Base-by-base conservation (phyloP, 2,797 vertebrate species). In the Pogoniulus pusillus region DNA sequence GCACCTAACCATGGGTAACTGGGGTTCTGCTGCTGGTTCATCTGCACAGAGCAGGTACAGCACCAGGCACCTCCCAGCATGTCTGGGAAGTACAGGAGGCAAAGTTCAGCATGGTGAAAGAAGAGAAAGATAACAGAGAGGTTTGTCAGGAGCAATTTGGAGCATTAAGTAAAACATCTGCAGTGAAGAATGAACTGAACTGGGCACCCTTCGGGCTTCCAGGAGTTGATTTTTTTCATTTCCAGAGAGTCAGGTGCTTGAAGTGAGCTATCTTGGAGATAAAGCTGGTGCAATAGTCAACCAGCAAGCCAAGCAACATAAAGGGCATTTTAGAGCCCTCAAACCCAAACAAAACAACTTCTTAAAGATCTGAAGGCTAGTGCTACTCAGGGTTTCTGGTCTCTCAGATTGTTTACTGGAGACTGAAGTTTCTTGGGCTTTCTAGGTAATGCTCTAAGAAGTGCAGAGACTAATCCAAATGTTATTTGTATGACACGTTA, bases 61-160 rank as follows among this genome's bases (percentile, higher is more conserved):
- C 29, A 39, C 34, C 0, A 2, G n/a, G 35, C n/a, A 39, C 75
- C 27, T 51, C 43, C n/a, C n/a, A 43, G 5, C 1, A 19, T 2
- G 17, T 5, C n/a, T 30, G 35, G 24, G 5, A 34, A 64, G 43
- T 0, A 3, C 57, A 30, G 34, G 45, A 26, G 64, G 32, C 39
- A 32, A 43, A 10, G 37, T 16, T 60, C 45, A 22, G 23, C 15
- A 10, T 4, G 15, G 35, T 9, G 53, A 29, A 76, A 51, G 71
- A 39, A n/a, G 34, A 68, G 26, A 45, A 47, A 18, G 55, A 6
- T 14, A 43, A 66, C 11, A 16, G 10, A 3, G 22, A 30, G 30
- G 10, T 7, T 73, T 73, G 37, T n/a, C 47, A 53, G 32, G 14
- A 54, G 16, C 5, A 26, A 18, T 35, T 39, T 16, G 19, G 59